phyloP scores from a whole-genome alignment of 2,888 invertebrate species.

The Heliconius hortense region DNA sequence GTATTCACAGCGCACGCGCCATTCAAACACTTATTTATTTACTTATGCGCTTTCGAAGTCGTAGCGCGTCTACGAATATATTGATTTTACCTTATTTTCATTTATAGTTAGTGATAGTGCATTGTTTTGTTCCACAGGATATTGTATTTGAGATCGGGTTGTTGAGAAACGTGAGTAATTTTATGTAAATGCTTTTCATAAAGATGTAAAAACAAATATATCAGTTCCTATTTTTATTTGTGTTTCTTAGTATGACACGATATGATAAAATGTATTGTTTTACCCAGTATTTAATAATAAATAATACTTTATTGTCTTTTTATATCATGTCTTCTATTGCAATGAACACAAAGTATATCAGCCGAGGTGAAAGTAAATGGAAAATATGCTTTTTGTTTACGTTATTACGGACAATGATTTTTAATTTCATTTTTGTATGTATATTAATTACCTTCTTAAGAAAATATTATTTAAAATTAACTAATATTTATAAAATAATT shows the following conservation, averaged over 20 bases:
- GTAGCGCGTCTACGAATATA: conserved; percentile 24
- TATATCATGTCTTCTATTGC: background rate
- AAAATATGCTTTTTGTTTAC: no score
- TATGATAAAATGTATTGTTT: no score
- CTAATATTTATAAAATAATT: no score
- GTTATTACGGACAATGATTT: no score
- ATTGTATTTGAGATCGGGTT: background rate
- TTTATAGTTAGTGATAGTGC: conserved; percentile 7
- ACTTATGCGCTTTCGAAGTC: conserved; percentile 12
- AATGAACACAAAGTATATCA: background rate
- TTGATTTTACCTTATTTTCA: conserved; percentile 21
- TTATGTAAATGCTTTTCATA: background rate
- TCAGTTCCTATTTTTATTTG: background rate
- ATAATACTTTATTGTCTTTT: background rate
- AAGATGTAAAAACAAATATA: background rate
- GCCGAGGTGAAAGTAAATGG: background rate
- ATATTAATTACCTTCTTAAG: no score
- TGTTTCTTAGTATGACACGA: no score
- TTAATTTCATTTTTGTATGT: no score
- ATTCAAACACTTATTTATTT: conserved; percentile 10
- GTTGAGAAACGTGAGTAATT: conserved; percentile 6
- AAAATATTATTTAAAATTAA: no score
- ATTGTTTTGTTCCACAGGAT: conserved; percentile 2
- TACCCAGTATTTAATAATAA: no score
- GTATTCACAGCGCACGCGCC: conserved; percentile 54